Base-by-base conservation (phyloP, 2,113 vertebrate species). In the Microcebus tavaratra region DNA sequence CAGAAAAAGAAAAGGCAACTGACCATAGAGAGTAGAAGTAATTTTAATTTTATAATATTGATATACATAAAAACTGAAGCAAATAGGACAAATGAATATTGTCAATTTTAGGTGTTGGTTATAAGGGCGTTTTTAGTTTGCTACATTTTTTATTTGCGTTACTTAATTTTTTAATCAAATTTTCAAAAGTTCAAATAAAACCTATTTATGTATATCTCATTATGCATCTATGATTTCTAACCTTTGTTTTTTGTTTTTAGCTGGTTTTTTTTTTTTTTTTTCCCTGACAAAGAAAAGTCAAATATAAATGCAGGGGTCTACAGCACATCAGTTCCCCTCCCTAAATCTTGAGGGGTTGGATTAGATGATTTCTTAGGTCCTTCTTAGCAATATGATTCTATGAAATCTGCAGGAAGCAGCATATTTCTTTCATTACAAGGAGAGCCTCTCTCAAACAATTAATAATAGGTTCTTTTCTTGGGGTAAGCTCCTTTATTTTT, bases 381-480 rank as follows among this genome's bases (percentile, higher is more conserved):
- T 31, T 59, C 39, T 27, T 36, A 82, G 70, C 34, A 90, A 68
- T 80, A 73, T 57, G 65, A 96, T 75, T 96, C 65, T 85, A 75
- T 27, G 78, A 96, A 97, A 94, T 92, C 85, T 96, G 68, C n/a
- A 92, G 18, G 48, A 96, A 90, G 76, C 72, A 87, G 90, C 31
- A 39, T 89, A 96, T 94, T 97, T 94, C 76, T 95, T 95, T 96
- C 50, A 90, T 34, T 80, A 88, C 36, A 91, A 95, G 59, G 57
- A 94, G 50, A 97, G 90, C 63, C 81, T 96, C 53, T 68, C 42
- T 92, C 87, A 97, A 97, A 96, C 96, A 96, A 97, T 97, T 97
- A 97, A 96, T 97, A 97, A 97, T 90, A 88, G 63, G 48, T 79
- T 94, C 42, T 96, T 96, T 87, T 79, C 57, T 96, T 9, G 2